Evolutionary conservation across 2,797 vertebrate genomes (phyloP).

Genomic region (Mormyrops attenuatus): DNA sequence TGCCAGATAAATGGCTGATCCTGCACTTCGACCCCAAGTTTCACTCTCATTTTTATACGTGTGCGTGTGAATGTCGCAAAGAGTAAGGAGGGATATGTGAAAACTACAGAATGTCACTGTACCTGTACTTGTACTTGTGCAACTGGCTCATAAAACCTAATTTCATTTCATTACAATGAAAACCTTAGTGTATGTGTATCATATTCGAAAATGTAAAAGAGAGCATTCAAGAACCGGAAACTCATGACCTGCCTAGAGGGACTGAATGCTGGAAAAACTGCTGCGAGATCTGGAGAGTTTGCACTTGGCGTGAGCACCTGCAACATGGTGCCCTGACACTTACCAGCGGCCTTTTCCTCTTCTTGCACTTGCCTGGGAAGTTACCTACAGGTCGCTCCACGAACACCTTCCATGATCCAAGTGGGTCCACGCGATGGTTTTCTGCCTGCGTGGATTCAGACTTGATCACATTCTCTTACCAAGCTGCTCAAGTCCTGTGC

Average conservation of each 20-base stretch:
- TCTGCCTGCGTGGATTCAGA: constrained; percentile 58
- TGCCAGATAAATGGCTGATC: neutral
- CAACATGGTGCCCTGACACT: constrained; percentile 21
- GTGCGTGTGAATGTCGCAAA: neutral
- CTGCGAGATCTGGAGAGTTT: neutral
- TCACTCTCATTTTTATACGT: neutral
- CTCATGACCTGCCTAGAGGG: neutral
- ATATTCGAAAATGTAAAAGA: neutral
- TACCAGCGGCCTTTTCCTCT: constrained; percentile 79
- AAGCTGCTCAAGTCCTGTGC: neutral
- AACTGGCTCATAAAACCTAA: neutral
- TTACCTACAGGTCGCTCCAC: constrained; percentile 77
- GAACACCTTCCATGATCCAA: constrained; percentile 88
- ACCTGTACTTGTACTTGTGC: neutral
- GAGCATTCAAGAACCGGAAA: neutral
- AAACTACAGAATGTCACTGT: neutral
- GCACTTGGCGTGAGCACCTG: neutral
- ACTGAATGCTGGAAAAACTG: neutral
- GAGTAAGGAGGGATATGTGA: neutral
- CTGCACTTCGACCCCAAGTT: neutral
- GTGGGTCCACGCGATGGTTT: constrained; percentile 75
- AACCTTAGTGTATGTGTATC: neutral
- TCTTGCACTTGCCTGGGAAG: constrained; percentile 73
- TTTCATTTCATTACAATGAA: neutral
- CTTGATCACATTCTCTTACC: neutral